A percentile compares a stretch with the other conserved stretches of the same genome.
phyloP scores from a whole-genome alignment of 2,797 vertebrate species.

The Margarornis squamiger region DNA sequence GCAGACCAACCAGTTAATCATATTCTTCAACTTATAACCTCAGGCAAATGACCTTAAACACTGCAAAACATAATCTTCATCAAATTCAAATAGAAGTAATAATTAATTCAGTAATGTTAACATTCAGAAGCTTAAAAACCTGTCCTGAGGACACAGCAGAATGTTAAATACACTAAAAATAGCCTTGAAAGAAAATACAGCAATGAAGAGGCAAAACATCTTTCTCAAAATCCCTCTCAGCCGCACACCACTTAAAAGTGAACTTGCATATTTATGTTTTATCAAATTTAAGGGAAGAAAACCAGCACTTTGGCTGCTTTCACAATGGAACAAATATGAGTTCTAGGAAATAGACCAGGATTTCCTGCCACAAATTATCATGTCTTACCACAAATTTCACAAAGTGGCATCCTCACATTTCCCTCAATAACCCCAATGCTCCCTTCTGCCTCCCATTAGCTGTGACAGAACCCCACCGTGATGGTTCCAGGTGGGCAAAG shows the following conservation, averaged over 20 bases:
- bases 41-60: background rate
- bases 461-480: rapidly evolving
- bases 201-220: background rate
- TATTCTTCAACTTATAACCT: background rate
- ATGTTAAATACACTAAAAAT: background rate
- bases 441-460: background rate
- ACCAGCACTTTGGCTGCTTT: background rate
- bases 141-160: background rate
- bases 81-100: background rate
- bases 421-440: rapidly evolving
- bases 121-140: background rate
- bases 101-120: conserved; percentile 6
- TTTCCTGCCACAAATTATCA: background rate
- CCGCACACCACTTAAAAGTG: background rate
- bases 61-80: background rate
- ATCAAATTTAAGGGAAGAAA: background rate
- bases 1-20: background rate
- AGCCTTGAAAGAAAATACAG: background rate
- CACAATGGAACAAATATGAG: background rate
- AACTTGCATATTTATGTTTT: background rate
- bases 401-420: rapidly evolving
- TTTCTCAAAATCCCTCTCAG: background rate
- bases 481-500: background rate
- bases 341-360: background rate
- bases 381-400: background rate